These are phyloP conservation scores for Toxotes chatareus DNA, from an alignment of 2,113 vertebrate genomes.

Conservation along the genomic window DNA sequence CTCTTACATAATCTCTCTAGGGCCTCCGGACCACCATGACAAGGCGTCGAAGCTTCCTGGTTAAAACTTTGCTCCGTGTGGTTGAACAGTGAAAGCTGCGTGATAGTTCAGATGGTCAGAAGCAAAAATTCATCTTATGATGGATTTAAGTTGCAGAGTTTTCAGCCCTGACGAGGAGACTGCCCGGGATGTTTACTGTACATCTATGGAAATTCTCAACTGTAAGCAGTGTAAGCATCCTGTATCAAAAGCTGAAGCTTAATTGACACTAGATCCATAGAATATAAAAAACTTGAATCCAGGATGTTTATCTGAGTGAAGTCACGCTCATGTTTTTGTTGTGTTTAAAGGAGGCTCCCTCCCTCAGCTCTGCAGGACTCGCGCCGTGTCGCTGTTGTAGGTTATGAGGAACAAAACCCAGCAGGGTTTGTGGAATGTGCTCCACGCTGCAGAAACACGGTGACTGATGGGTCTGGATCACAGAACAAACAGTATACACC, in stretches of 20 bases:
- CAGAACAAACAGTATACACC: slow-evolving; percentile 54
- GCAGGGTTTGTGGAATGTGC: slow-evolving; percentile 76
- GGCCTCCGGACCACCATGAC: neutral
- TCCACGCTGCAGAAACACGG: slow-evolving; percentile 63
- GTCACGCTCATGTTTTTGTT: neutral
- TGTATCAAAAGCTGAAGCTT: no score
- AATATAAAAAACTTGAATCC: neutral
- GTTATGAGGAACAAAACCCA: slow-evolving; percentile 75
- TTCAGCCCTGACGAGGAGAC: no score
- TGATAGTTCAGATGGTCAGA: no score
- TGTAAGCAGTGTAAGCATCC: no score
- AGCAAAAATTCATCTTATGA: no score
- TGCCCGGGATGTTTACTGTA: no score
- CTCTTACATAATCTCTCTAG: neutral
- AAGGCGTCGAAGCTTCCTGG: no score
- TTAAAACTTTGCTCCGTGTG: no score
- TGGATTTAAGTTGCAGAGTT: no score
- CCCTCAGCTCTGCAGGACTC: slow-evolving; percentile 29
- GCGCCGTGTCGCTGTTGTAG: slow-evolving; percentile 28
- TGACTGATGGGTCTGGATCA: slow-evolving; percentile 68
- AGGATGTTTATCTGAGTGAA: neutral
- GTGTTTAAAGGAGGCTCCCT: slow-evolving; percentile 16
- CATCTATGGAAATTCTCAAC: no score
- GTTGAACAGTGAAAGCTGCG: no score
- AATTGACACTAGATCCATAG: neutral